Evolutionary conservation across 2,113 vertebrate species (phyloP).

Genomic region (Todiramphus chloris): DNA sequence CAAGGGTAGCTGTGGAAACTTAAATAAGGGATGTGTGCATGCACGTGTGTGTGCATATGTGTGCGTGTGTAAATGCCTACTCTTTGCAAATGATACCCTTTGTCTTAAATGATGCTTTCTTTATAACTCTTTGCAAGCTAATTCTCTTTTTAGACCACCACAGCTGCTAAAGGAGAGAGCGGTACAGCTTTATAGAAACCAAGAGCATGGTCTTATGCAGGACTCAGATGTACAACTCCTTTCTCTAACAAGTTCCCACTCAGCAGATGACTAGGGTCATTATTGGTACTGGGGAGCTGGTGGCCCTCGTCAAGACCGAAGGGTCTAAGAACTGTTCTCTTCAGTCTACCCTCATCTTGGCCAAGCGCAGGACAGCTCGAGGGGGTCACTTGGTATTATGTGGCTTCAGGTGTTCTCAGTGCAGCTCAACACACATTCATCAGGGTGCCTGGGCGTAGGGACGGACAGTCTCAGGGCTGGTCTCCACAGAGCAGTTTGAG

Average conservation of each 20-base stretch:
- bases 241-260: not conserved
- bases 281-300: not conserved
- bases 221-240: not conserved
- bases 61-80: not conserved
- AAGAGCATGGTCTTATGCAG: not conserved
- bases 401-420: not conserved
- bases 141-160: constrained; percentile 2
- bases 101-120: constrained; percentile 12
- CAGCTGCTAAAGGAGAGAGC: not conserved
- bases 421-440: not conserved
- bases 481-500: not conserved
- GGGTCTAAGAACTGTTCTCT: not conserved
- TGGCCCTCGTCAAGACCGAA: not conserved
- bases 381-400: not conserved
- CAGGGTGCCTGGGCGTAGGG: not conserved
- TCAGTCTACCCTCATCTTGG: not conserved
- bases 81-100: constrained; percentile 13
- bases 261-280: not conserved
- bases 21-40: not conserved
- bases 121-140: not conserved
- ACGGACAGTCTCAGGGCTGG: not conserved
- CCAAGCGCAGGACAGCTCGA: not conserved
- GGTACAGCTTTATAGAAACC: not conserved
- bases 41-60: not conserved
- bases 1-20: constrained; percentile 33